Evolutionary conservation across 2,888 invertebrate species (phyloP), one percentile per base, ranked within the genome.

Genomic region (Galerucella pusilla): DNA sequence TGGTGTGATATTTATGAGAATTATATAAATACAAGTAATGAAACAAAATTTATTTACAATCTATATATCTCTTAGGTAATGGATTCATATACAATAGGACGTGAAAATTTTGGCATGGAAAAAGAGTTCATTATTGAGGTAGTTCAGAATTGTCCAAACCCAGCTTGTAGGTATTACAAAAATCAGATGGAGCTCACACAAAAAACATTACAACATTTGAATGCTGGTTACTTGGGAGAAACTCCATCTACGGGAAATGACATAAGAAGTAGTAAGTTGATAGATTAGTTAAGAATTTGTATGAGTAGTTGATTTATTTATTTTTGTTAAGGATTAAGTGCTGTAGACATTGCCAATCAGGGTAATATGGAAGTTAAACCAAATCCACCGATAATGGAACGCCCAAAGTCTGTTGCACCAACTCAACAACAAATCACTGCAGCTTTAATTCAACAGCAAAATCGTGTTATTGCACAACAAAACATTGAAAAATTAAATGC

Each of bases 51-150:
- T 28, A 25, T 54, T 54, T 35, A 52, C 57, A 54, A 12, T 57
- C 25, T 54, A 57, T 35, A 20, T 68, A 28, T 76, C 60, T 78
- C 78, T 57, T 60, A 92, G 92, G 92, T 94, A 46, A 94, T 95
- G 88, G 95, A 96, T 85, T 95, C 95, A 2, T 96, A 95, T 82
- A 95, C 95, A 78, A 94, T 95, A 85, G 94, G 94, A 11, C 89
- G 94, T 75, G 94, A 94, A 85, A 93, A 93, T 85, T 94, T 94
- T 88, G 94, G 94, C 68, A 96, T 96, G 95, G 96, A 96, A 85
- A 95, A 96, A 83, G 96, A 96, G 84, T 96, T 96, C 83, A 95
- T 96, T 68, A 91, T 96, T 71, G 96, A 96, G 88, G 95, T 96
- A 42, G 95, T 96, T 16, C 95, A 96, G 85, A 95, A 95, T 81